Conservation (phyloP, 2,888 invertebrate genomes). For the Brachypalpus laphriformis region DNA sequence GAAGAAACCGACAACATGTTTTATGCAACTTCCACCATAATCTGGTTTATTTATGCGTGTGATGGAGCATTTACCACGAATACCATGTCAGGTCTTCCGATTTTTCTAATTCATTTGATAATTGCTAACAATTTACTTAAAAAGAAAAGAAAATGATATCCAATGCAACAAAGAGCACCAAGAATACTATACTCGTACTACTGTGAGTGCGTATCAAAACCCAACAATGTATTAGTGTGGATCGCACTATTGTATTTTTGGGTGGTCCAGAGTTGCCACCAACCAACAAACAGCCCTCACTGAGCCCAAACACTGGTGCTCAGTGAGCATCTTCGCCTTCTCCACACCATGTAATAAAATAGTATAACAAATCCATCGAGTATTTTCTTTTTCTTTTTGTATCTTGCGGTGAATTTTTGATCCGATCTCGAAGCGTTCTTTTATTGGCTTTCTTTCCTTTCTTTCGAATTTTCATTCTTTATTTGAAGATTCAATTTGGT, state of each 20-base stretch:
- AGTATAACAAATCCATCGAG: conserved; percentile 53
- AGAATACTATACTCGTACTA: too few species aligned
- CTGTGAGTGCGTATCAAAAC: too few species aligned
- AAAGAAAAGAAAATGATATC: not conserved
- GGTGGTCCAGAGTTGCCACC: conserved; percentile 40
- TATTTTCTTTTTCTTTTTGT: not conserved
- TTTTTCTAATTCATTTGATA: not conserved
- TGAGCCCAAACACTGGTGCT: not conserved
- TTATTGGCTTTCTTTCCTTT: conserved; percentile 51
- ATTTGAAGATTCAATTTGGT: conserved; percentile 66
- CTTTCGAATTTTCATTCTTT: conserved; percentile 45
- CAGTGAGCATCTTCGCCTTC: not conserved
- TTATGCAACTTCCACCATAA: conserved; percentile 55
- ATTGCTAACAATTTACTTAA: not conserved
- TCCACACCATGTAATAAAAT: conserved; percentile 43
- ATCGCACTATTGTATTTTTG: not conserved
- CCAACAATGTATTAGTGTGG: not conserved
- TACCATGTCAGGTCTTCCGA: not conserved
- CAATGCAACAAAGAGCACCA: too few species aligned
- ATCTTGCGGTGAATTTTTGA: not conserved
- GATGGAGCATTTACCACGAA: conserved; percentile 13
- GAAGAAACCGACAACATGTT: conserved; percentile 52
- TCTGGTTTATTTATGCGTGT: conserved; percentile 59
- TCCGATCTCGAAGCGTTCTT: conserved; percentile 5
- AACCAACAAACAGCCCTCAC: not conserved